Conservation (phyloP, 1,140 invertebrate genomes). For the Lepidostoma basale region DNA sequence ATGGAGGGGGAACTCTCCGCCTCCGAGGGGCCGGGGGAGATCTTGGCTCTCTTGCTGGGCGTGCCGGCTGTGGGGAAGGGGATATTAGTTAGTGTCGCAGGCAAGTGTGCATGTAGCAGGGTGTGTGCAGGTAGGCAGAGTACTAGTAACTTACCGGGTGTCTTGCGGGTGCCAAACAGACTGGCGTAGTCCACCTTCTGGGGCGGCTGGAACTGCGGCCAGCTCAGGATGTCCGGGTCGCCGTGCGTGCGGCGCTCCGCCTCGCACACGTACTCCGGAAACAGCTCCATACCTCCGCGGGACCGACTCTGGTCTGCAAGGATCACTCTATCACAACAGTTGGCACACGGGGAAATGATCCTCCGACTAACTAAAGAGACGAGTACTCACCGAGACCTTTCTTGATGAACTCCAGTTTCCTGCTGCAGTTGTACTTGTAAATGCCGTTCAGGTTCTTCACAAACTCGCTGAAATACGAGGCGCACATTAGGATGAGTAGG, state of each 20-base stretch:
- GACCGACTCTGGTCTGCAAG: constrained; percentile 64
- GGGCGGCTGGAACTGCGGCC: constrained; percentile 65
- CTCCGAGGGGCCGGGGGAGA: background rate
- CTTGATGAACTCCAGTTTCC: constrained; percentile 79
- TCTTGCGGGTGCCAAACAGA: constrained; percentile 61
- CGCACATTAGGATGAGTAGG: background rate
- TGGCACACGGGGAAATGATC: too few relatives aligned
- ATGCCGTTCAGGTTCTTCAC: constrained; percentile 74
- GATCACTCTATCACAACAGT: constrained; percentile 11
- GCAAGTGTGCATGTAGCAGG: too few relatives aligned
- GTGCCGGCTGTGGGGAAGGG: too few relatives aligned
- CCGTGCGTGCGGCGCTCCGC: constrained; percentile 73
- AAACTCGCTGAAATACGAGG: constrained; percentile 72
- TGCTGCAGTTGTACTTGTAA: constrained; percentile 75
- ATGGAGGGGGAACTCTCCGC: constrained; percentile 48
- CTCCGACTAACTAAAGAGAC: too few relatives aligned
- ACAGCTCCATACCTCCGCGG: constrained; percentile 72
- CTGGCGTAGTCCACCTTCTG: constrained; percentile 61
- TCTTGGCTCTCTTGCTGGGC: constrained; percentile 28
- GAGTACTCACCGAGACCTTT: constrained; percentile 75
- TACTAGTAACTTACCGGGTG: background rate
- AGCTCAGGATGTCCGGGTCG: constrained; percentile 67
- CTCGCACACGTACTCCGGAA: constrained; percentile 71
- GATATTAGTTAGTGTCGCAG: too few relatives aligned
- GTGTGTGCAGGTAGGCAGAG: background rate